phyloP scores from a whole-genome alignment of 2,888 invertebrate species.

The Drosophila macrospina region DNA sequence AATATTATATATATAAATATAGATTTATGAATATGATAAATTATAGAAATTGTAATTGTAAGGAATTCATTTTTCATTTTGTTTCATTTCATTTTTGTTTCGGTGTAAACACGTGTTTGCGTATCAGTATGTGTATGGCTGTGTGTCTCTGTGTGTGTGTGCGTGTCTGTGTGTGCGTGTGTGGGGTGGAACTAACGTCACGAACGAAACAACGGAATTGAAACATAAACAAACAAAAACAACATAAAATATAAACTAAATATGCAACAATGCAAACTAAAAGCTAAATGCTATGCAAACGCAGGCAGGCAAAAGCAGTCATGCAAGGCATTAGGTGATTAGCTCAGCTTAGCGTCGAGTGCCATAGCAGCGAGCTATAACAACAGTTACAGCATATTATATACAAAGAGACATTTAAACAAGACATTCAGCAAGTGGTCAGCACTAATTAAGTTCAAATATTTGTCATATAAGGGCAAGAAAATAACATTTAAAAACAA shows the following conservation, averaged over 20 bases:
- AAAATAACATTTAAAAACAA: slow-evolving; percentile 25
- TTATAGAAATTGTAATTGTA: slow-evolving; percentile 22
- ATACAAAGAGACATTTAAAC: slow-evolving; percentile 13
- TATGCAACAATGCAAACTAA: slow-evolving; percentile 35
- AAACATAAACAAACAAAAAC: slow-evolving; percentile 24
- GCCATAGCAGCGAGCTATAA: slow-evolving; percentile 35
- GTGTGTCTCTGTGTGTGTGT: slow-evolving; percentile 12
- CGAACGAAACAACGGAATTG: slow-evolving; percentile 43
- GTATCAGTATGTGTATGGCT: slow-evolving; percentile 24
- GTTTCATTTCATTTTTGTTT: slow-evolving; percentile 33
- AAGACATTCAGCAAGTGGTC: slow-evolving; percentile 30
- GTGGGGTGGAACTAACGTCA: slow-evolving; percentile 38
- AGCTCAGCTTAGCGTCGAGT: slow-evolving; percentile 21
- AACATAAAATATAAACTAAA: slow-evolving; percentile 29
- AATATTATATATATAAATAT: background rate
- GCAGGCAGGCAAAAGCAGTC: slow-evolving; percentile 29
- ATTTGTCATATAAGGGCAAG: slow-evolving; percentile 36
- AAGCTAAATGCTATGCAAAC: slow-evolving; percentile 55
- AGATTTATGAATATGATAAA: slow-evolving; percentile 22
- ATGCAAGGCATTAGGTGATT: slow-evolving; percentile 28
- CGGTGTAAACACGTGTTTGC: slow-evolving; percentile 25
- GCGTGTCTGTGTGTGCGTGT: slow-evolving; percentile 16
- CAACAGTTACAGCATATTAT: slow-evolving; percentile 13
- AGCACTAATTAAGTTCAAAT: slow-evolving; percentile 21
- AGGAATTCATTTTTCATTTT: slow-evolving; percentile 16